Conservation (phyloP, 2,797 vertebrate genomes). For the Sebastes minor region DNA sequence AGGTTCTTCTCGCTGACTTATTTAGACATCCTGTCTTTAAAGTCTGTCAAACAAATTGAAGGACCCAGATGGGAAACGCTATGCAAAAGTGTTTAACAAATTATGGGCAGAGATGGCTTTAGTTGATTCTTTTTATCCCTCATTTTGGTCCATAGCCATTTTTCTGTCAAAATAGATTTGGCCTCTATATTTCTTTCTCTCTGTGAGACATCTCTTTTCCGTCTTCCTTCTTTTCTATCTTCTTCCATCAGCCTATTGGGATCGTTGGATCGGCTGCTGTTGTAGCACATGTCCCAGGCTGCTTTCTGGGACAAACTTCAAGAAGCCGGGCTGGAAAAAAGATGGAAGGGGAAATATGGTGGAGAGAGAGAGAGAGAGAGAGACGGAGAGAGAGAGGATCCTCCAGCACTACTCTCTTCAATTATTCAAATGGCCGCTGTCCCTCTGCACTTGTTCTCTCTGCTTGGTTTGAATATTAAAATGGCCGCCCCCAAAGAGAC, state of each 20-base stretch:
- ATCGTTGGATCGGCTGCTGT: conserved; percentile 66
- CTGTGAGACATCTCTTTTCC: conserved; percentile 35
- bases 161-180: conserved; percentile 61
- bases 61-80: conserved; percentile 56
- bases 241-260: conserved; percentile 63
- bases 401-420: conserved; percentile 72
- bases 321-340: conserved; percentile 52
- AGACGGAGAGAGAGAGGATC: conserved; percentile 60
- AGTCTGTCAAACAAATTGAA: conserved; percentile 69
- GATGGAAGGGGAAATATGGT: conserved; percentile 51
- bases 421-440: conserved; percentile 82
- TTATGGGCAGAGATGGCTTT: conserved; percentile 56
- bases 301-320: conserved; percentile 82
- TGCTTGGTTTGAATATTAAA: conserved; percentile 82
- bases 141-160: conserved; percentile 61
- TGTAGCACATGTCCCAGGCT: conserved; percentile 67
- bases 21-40: conserved; percentile 55
- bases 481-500: conserved; percentile 73
- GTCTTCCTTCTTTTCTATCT: conserved; percentile 50
- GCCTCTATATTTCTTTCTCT: conserved; percentile 48
- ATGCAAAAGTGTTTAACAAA: conserved; percentile 68
- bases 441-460: conserved; percentile 81
- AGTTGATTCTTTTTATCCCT: conserved; percentile 55
- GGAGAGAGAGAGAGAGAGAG: conserved; percentile 14
- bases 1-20: conserved; percentile 43